Base-by-base conservation (phyloP, 2,888 invertebrate species). In the Himalopsyche tibetana region DNA sequence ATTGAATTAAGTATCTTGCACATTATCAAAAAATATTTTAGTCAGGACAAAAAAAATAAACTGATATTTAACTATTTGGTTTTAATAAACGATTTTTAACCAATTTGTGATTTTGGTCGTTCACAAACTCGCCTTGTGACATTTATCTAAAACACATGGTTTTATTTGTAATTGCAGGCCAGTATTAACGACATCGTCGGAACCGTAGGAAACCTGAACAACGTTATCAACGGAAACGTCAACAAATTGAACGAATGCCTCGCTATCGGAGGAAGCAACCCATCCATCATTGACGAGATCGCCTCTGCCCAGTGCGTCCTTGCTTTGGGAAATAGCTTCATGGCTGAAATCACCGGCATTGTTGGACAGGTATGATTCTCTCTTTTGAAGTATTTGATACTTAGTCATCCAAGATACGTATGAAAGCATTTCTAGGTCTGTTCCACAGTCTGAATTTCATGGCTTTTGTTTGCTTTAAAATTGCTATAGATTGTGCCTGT, bases 281-380 rank as follows among this genome's bases (percentile, higher is more conserved):
- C 82, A 28, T 81, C 84, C 84, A 55, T 85, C 85, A 55, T 82
- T 40, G 84, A 83, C 55, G 80, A 82, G 79, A 81, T 87, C 55
- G 17, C 42, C 4, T 19, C 56, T 36, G 87, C 87, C 69, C 79
- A 82, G 15, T 87, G 87, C 84, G 63, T 85, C 82, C 42, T 85
- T 28, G 55, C 8, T 19, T 19, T 86, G 28, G 82, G 63, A 51
- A 55, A 81, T 38, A 36, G 63, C 38, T 36, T 84, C 86, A 42
- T 45, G 45, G 83, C 55, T 17, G 84, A 84, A n/a, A 15, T 84
- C 36, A 28, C 19, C 40, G 42, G 15, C 38, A 17, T 82, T n/a
- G 74, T 86, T 19, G 15, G 28, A 19, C n/a, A 28, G 9, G 86
- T 86, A 79, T 81, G 86, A 74, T 80, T 38, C n/a, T 80, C 6